Evolutionary conservation across 2,113 vertebrate genomes (phyloP).

Genomic region (Prolemur simus): DNA sequence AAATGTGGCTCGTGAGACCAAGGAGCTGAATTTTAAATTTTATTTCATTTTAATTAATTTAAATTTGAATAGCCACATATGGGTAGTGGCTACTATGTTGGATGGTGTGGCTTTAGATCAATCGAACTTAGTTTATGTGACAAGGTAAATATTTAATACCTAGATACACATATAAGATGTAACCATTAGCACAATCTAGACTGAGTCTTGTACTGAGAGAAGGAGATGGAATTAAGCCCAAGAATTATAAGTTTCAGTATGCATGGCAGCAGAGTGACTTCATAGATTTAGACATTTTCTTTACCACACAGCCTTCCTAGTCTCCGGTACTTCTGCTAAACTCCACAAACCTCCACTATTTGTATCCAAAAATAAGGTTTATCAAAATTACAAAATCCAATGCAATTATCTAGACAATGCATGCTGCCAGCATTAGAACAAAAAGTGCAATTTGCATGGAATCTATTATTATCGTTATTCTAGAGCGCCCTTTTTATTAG

Average conservation of each 20-base stretch:
- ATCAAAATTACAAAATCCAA: not conserved
- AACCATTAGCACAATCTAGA: not conserved
- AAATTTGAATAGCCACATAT: not conserved
- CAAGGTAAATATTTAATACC: not conserved
- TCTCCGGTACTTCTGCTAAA: not conserved
- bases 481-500: not conserved
- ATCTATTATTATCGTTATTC: not conserved
- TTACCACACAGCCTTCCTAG: not conserved
- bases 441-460: not conserved
- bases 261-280: not conserved
- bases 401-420: not conserved
- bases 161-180: not conserved
- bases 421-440: not conserved
- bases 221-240: not conserved
- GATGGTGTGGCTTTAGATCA: not conserved
- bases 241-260: not conserved
- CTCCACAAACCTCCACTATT: not conserved
- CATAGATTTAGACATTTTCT: not conserved
- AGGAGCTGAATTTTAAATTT: not conserved
- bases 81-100: not conserved
- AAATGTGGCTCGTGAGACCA: not conserved
- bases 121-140: not conserved
- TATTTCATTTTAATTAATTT: not conserved
- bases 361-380: conserved; percentile 14
- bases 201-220: not conserved